These are phyloP conservation scores for Philonicus albiceps DNA, from an alignment of 2,888 invertebrate species.

Conservation along the genomic window DNA sequence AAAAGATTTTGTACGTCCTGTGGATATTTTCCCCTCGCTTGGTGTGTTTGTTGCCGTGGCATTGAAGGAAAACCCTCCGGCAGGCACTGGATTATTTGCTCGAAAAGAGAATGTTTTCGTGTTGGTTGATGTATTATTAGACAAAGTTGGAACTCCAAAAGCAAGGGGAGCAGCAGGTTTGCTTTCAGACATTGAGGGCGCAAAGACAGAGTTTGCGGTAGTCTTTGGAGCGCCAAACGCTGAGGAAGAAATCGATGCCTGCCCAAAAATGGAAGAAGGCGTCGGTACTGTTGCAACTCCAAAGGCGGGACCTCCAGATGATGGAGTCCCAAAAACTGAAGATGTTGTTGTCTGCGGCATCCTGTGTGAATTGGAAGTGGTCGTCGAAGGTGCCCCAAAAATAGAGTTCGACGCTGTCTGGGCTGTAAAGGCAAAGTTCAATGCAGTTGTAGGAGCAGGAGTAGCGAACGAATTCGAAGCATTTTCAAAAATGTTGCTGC, in stretches of 20 bases:
- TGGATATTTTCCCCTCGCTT: neutral
- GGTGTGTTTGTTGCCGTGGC: neutral
- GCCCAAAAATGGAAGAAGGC: neutral
- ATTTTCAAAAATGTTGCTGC: neutral
- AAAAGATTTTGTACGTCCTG: neutral
- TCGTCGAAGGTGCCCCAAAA: neutral
- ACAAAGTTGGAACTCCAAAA: neutral
- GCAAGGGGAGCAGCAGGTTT: neutral
- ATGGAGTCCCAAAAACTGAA: neutral
- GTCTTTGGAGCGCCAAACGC: constrained; percentile 55
- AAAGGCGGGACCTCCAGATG: neutral
- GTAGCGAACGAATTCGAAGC: neutral
- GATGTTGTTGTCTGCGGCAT: neutral
- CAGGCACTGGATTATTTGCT: neutral
- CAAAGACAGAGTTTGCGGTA: neutral
- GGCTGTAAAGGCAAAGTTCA: neutral
- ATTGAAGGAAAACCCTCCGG: neutral
- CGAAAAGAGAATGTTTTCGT: neutral
- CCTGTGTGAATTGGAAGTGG: neutral
- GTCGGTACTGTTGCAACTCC: neutral
- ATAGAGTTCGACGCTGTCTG: neutral
- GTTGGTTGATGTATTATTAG: neutral
- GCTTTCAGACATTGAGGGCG: neutral
- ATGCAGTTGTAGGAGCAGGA: neutral
- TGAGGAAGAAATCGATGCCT: constrained; percentile 50